Conservation (phyloP, 2,113 vertebrate genomes). For the Apteryx mantelli region DNA sequence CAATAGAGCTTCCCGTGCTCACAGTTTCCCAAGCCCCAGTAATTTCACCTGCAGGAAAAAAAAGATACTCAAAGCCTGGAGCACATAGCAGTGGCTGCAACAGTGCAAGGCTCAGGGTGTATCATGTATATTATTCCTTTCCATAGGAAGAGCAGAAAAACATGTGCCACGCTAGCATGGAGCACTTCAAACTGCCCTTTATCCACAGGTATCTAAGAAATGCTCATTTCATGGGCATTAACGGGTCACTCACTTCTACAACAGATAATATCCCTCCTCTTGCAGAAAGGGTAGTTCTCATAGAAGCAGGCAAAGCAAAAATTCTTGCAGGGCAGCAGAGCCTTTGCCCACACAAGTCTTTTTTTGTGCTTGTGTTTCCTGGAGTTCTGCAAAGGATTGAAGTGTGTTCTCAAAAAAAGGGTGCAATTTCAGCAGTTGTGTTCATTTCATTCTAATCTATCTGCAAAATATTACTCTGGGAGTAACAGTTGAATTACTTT, state of each 20-base stretch:
- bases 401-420: background rate
- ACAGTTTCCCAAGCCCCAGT: slow-evolving; percentile 16
- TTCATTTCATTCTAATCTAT: background rate
- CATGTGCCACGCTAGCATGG: background rate
- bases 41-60: background rate
- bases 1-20: slow-evolving; percentile 16
- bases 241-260: background rate
- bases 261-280: background rate
- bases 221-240: background rate
- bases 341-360: background rate
- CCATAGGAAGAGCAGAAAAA: background rate
- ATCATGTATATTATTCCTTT: background rate
- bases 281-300: background rate
- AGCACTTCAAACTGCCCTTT: background rate
- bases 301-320: background rate
- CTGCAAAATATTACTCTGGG: background rate
- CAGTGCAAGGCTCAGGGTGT: background rate
- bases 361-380: background rate
- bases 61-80: background rate
- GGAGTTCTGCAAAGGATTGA: slow-evolving; percentile 4
- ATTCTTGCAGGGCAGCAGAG: background rate
- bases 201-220: background rate
- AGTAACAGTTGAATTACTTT: background rate
- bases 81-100: background rate
- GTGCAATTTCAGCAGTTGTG: background rate